phyloP scores from a whole-genome alignment of 1,140 invertebrate genomes.

The Trichonephila clavipes region DNA sequence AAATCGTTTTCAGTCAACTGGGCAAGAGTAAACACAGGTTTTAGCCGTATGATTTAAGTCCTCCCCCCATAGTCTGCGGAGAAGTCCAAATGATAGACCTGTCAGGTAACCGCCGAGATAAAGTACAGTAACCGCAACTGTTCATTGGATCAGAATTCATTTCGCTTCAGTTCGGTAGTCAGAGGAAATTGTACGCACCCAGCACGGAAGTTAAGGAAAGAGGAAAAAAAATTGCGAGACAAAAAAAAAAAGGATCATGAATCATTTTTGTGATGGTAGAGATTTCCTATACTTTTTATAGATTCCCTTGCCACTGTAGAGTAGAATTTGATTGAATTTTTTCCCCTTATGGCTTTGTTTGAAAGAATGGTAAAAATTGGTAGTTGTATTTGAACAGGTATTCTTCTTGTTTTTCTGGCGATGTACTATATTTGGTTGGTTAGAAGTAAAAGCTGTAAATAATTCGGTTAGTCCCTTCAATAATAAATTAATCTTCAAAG shows the following conservation, averaged over 20 bases:
- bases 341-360: neutral
- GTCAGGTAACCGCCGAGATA: constrained; percentile 53
- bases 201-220: neutral
- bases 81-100: constrained; percentile 55
- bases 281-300: constrained; percentile 43
- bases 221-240: neutral
- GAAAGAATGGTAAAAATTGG: neutral
- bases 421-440: neutral
- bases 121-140: constrained; percentile 61
- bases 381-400: neutral
- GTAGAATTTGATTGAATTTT: constrained; percentile 50
- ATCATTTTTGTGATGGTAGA: constrained; percentile 52
- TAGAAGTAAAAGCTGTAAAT: neutral
- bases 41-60: constrained; percentile 24
- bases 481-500: neutral
- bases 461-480: neutral
- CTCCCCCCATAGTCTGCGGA: neutral
- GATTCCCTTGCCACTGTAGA: constrained; percentile 1
- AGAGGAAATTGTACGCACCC: constrained; percentile 47
- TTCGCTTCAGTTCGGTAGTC: constrained; percentile 50
- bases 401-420: neutral
- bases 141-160: constrained; percentile 55
- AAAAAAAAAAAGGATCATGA: neutral
- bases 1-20: constrained; percentile 38
- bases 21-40: constrained; percentile 57